phyloP scores from a whole-genome alignment of 2,113 vertebrate genomes.

The Callaeas wilsoni region DNA sequence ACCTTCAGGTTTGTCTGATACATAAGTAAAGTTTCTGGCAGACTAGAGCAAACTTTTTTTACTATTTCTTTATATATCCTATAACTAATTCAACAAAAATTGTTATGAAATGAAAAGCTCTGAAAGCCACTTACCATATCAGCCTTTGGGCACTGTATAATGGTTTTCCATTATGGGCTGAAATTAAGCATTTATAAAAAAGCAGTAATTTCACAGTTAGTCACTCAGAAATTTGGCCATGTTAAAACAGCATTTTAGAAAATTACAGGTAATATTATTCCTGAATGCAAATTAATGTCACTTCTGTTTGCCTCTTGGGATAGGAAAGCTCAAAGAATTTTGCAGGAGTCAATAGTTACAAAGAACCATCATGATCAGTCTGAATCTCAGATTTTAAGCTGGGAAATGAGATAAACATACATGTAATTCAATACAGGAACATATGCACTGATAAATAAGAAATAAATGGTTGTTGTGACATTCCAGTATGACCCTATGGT shows the following conservation, averaged over 20 bases:
- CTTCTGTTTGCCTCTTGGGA: neutral
- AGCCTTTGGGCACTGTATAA: conserved; percentile 50
- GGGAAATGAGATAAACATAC: neutral
- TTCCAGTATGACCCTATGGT: neutral
- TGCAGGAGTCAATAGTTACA: neutral
- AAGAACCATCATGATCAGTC: neutral
- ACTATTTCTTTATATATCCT: neutral
- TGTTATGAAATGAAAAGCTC: conserved; percentile 17
- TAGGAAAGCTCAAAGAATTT: conserved; percentile 14
- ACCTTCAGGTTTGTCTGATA: neutral
- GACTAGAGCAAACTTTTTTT: neutral
- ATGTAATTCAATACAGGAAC: neutral
- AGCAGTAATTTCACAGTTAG: conserved; percentile 61
- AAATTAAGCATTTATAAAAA: conserved; percentile 66
- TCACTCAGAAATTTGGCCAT: conserved; percentile 26
- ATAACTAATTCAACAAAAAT: conserved; percentile 45
- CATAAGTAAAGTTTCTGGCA: neutral
- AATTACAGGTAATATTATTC: conserved; percentile 52
- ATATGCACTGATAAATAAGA: neutral
- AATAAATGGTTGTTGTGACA: neutral
- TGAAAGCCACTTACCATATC: conserved; percentile 50
- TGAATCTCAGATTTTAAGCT: neutral
- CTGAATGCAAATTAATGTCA: conserved; percentile 51
- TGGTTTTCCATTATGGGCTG: conserved; percentile 51
- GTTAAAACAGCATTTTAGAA: conserved; percentile 53